Evolutionary conservation across 1,140 invertebrate species (phyloP).

Genomic region (Eurytemora carolleeae): DNA sequence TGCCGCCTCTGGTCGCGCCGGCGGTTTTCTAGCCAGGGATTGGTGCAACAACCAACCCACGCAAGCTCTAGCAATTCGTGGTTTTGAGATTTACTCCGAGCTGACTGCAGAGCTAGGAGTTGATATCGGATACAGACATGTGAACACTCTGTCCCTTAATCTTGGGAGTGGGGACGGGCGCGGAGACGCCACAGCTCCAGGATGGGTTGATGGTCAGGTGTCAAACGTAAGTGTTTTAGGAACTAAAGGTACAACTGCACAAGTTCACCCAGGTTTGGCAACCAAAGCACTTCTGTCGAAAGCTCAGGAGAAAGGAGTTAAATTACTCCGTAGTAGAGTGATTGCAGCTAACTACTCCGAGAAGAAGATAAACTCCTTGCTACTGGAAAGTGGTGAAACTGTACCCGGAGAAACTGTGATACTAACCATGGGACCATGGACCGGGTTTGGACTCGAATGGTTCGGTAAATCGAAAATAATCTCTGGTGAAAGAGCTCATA

Average conservation of each 20-base stretch:
- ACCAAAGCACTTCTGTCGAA: constrained; percentile 2
- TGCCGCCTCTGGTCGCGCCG: not conserved
- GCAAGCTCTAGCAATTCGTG: not conserved
- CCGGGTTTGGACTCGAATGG: not conserved
- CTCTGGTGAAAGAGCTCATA: constrained; percentile 3
- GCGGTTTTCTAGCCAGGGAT: constrained; percentile 10
- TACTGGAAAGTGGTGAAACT: not conserved
- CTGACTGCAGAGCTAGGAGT: not conserved
- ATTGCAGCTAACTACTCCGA: too few species aligned
- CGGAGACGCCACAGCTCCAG: too few species aligned
- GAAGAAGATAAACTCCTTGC: too few species aligned
- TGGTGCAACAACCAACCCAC: constrained; percentile 2
- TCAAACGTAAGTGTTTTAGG: not conserved
- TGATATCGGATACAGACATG: constrained; percentile 3
- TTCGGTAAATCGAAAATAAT: not conserved
- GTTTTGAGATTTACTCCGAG: constrained; percentile 11
- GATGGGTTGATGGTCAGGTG: constrained; percentile 1
- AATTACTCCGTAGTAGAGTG: not conserved
- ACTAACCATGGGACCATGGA: constrained; percentile 12
- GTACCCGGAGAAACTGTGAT: not conserved
- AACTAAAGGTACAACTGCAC: constrained; percentile 2
- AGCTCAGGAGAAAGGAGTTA: not conserved
- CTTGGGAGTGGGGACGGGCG: not conserved
- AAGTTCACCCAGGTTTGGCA: constrained; percentile 5
- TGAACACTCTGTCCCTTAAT: constrained; percentile 2